Base-by-base conservation (phyloP, 2,797 vertebrate species). In the Myotis vivesi region DNA sequence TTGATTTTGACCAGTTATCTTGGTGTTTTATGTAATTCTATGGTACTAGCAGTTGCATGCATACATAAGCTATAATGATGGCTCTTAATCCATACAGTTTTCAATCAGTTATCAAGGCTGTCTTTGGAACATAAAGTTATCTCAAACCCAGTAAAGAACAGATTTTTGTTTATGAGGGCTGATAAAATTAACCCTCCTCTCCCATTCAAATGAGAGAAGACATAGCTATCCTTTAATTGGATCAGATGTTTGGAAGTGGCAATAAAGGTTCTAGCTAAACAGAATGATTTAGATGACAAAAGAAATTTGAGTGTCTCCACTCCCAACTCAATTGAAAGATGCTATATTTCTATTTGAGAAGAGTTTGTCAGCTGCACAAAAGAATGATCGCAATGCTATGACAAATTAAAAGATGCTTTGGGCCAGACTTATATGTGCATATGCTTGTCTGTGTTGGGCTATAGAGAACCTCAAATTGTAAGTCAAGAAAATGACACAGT, bases 241-340 rank as follows among this genome's bases (percentile, higher is more conserved):
- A 75, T 83, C 97, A 97, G 97, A 96, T 97, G 97, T 98, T 98
- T 84, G 91, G 49, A 85, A 96, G 97, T 23, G 36, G 76, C 92
- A 80, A 20, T n/a, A 92, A 96, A 94, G 83, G 81, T 92, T 97
- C 81, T 92, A 95, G 82, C 94, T 88, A 84, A 97, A 94, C 16
- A 96, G 85, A 91, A 19, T 96, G 96, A 96, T 97, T 97, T 91
- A 95, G 89, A 92, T 93, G 79, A 96, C 85, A 97, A 89, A 96
- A 96, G 90, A 93, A 95, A 96, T 73, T 69, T 93, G 57, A 72
- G 69, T 75, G 90, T 92, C 89, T 96, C 1, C 2, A 53, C 49
- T 97, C 91, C 83, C 88, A 97, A 97, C 80, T 94, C 96, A 94
- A 84, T 97, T 97, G 94, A 95, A 96, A 96, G 77, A 95, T 91